These are phyloP conservation scores for Melanotaenia boesemani DNA, from an alignment of 2,797 vertebrate genomes.

Conservation along the genomic window DNA sequence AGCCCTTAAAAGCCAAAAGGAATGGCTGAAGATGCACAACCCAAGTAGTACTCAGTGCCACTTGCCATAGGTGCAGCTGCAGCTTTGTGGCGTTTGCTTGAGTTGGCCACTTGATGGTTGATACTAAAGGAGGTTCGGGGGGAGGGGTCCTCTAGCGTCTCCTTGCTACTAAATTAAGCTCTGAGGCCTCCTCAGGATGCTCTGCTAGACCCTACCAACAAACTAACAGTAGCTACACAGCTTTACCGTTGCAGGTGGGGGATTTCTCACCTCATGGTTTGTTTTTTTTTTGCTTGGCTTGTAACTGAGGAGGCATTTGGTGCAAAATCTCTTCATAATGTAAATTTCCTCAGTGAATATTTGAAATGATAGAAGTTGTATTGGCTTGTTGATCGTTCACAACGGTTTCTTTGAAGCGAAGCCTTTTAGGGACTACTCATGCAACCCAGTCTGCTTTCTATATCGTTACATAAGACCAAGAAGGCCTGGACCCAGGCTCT, in stretches of 20 bases:
- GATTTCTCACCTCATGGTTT: slow-evolving; percentile 11
- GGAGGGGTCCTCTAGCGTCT: slow-evolving; percentile 65
- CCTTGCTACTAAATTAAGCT: slow-evolving; percentile 78
- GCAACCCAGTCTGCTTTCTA: slow-evolving; percentile 55
- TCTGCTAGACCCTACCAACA: slow-evolving; percentile 55
- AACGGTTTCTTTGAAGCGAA: slow-evolving; percentile 29
- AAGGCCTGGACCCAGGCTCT: slow-evolving; percentile 65
- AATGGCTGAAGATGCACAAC: too few relatives aligned
- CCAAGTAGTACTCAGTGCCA: too few relatives aligned
- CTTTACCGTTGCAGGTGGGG: slow-evolving; percentile 14
- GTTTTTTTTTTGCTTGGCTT: slow-evolving; percentile 19
- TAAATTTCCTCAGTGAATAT: neutral
- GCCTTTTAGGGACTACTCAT: slow-evolving; percentile 48
- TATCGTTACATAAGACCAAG: slow-evolving; percentile 69
- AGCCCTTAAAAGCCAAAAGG: too few relatives aligned
- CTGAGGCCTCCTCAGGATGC: slow-evolving; percentile 47
- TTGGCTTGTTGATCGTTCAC: slow-evolving; percentile 53
- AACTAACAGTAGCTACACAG: slow-evolving; percentile 27
- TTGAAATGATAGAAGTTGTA: neutral
- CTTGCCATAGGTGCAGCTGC: slow-evolving; percentile 10
- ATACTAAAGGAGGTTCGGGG: too few relatives aligned
- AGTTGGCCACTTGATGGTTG: too few relatives aligned
- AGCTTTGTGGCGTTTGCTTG: slow-evolving; percentile 16
- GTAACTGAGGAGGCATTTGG: slow-evolving; percentile 10
- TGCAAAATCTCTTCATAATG: neutral